Conservation (phyloP, 2,888 invertebrate genomes). For the Apamea sordens region DNA sequence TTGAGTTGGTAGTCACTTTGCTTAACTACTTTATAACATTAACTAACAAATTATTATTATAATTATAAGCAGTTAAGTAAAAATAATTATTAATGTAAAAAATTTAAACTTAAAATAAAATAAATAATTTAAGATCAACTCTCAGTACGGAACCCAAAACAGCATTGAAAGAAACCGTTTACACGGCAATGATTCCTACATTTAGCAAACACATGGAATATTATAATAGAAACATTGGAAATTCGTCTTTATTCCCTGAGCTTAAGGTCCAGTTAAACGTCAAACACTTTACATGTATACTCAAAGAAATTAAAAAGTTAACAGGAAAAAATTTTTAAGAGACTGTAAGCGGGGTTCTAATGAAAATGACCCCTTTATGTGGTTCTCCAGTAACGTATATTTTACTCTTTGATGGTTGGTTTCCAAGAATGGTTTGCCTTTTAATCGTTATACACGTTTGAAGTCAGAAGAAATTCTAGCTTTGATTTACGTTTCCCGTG, state of each 20-base stretch:
- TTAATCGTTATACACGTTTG: slow-evolving; percentile 38
- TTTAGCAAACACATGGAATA: slow-evolving; percentile 64
- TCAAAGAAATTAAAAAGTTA: slow-evolving; percentile 67
- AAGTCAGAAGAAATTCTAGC: slow-evolving; percentile 28
- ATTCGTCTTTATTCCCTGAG: slow-evolving; percentile 43
- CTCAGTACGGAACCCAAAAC: slow-evolving; percentile 63
- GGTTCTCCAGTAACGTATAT: slow-evolving; percentile 17
- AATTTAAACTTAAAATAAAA: not conserved
- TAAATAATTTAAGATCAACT: not conserved
- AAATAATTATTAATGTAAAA: not conserved
- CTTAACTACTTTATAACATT: not conserved
- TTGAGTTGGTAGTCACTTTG: not conserved
- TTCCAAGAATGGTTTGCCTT: slow-evolving; percentile 38
- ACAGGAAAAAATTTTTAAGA: slow-evolving; percentile 48
- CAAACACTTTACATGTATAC: slow-evolving; percentile 38
- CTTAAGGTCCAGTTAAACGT: slow-evolving; percentile 49
- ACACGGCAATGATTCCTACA: slow-evolving; percentile 70
- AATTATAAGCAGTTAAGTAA: not conserved
- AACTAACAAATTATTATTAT: too few species aligned
- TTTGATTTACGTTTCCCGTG: slow-evolving; percentile 6
- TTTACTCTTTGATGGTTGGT: slow-evolving; percentile 46
- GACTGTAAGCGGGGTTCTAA: slow-evolving; percentile 57
- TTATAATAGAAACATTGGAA: slow-evolving; percentile 50
- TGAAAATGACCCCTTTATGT: slow-evolving; percentile 64
- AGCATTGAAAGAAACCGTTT: slow-evolving; percentile 68